Conservation (phyloP, 2,888 invertebrate genomes). For the Escarpia spicata region DNA sequence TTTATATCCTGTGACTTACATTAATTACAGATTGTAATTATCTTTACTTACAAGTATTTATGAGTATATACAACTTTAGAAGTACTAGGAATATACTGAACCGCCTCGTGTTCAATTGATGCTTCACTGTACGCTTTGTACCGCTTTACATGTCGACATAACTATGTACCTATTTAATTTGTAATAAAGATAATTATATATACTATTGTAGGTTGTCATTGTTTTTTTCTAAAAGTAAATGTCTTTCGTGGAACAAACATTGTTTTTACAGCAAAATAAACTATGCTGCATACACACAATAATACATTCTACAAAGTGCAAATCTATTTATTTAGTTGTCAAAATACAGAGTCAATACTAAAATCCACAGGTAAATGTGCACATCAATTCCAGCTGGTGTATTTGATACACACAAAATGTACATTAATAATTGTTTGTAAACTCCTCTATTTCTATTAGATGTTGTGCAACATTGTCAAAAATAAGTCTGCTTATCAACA, state of each 20-base stretch:
- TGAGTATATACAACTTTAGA: neutral
- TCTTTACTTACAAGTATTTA: constrained; percentile 3
- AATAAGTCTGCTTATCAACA: neutral
- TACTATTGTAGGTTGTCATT: neutral
- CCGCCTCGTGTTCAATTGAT: neutral
- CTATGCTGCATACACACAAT: neutral
- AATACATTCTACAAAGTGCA: neutral
- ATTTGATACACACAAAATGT: too few species aligned
- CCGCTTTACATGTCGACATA: neutral
- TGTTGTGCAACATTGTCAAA: neutral
- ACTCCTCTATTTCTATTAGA: neutral
- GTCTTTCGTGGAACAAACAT: too few species aligned
- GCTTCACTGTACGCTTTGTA: neutral
- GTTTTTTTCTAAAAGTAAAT: neutral
- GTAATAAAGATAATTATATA: neutral
- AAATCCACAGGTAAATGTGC: neutral
- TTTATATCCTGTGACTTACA: neutral
- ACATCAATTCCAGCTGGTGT: neutral
- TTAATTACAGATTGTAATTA: neutral
- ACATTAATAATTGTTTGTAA: too few species aligned
- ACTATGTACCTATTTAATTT: neutral
- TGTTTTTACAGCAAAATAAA: neutral
- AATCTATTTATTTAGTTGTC: constrained; percentile 12
- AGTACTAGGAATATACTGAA: neutral
- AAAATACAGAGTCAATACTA: neutral